A percentile compares a stretch with the other conserved stretches of the same genome.
Evolutionary conservation across 2,113 vertebrate genomes (phyloP).

Genomic region (Spheniscus mendiculus): DNA sequence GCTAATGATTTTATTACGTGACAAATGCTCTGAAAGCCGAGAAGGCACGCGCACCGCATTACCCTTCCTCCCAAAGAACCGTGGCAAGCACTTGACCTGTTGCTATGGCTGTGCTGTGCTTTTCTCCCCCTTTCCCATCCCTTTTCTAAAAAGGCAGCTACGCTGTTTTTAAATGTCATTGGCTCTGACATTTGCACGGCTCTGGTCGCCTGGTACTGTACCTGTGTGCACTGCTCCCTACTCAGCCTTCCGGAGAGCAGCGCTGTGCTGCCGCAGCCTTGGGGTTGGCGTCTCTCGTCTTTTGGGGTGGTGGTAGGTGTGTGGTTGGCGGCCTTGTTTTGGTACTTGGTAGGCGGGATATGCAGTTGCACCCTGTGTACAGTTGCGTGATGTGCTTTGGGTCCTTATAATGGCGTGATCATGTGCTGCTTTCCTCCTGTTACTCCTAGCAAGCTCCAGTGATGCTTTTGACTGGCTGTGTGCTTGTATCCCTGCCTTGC

Average conservation of each 20-base stretch:
- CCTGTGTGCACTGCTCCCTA: not conserved
- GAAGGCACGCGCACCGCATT: not conserved
- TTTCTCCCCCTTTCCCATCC: not conserved
- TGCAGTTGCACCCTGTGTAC: accelerated
- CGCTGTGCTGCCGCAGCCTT: not conserved
- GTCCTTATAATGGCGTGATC: not conserved
- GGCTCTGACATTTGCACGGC: not conserved
- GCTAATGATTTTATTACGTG: not conserved
- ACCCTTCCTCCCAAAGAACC: not conserved
- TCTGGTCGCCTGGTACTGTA: not conserved
- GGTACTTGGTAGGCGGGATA: not conserved
- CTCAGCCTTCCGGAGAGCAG: not conserved
- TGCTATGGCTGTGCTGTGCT: slow-evolving; percentile 7
- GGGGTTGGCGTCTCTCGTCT: not conserved
- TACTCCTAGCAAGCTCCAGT: slow-evolving; percentile 34
- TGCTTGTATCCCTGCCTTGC: slow-evolving; percentile 79
- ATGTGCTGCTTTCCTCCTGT: not conserved
- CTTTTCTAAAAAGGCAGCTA: not conserved
- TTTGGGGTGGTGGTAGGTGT: not conserved
- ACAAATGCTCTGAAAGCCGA: not conserved
- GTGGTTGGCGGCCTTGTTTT: not conserved
- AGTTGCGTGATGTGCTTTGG: not conserved
- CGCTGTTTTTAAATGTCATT: not conserved
- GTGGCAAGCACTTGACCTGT: not conserved
- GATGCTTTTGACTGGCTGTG: slow-evolving; percentile 76